phyloP scores from a whole-genome alignment of 2,888 invertebrate species.

The Ommatoiulus sabulosus region DNA sequence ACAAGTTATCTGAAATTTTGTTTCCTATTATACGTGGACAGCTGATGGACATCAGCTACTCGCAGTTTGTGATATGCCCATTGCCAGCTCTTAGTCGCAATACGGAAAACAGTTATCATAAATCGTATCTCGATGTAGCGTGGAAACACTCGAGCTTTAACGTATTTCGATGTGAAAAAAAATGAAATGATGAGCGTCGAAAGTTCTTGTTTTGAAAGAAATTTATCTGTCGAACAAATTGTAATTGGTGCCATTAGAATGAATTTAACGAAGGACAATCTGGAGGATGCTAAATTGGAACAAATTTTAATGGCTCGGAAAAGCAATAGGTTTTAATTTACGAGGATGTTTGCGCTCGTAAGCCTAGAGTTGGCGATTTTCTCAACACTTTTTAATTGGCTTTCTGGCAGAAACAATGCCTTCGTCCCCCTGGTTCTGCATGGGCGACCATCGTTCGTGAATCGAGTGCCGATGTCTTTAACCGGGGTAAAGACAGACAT shows the following conservation, averaged over 20 bases:
- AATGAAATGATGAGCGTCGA: not conserved
- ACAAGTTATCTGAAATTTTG: too few relatives aligned
- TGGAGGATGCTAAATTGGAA: not conserved
- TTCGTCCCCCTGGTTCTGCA: constrained; percentile 1
- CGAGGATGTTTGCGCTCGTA: not conserved
- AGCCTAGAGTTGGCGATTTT: not conserved
- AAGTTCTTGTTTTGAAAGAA: not conserved
- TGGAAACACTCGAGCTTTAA: too few relatives aligned
- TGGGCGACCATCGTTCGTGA: not conserved
- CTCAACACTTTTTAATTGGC: constrained; percentile 12
- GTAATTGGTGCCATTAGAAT: constrained; percentile 13
- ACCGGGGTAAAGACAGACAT: not conserved
- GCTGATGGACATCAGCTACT: too few relatives aligned
- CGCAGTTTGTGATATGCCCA: too few relatives aligned
- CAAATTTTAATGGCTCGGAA: constrained; percentile 25
- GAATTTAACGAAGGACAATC: not conserved
- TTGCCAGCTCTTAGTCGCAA: too few relatives aligned
- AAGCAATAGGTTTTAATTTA: constrained; percentile 3
- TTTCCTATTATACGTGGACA: too few relatives aligned
- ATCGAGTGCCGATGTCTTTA: constrained; percentile 6
- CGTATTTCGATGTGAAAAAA: too few relatives aligned
- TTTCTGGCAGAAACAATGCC: constrained; percentile 21
- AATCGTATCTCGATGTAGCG: too few relatives aligned
- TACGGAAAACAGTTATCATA: too few relatives aligned
- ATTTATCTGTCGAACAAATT: constrained; percentile 2